A percentile compares a stretch with the other conserved stretches of the same genome.
Evolutionary conservation across 2,797 vertebrate genomes (phyloP).

Genomic region (Gymnopithys bicolor): DNA sequence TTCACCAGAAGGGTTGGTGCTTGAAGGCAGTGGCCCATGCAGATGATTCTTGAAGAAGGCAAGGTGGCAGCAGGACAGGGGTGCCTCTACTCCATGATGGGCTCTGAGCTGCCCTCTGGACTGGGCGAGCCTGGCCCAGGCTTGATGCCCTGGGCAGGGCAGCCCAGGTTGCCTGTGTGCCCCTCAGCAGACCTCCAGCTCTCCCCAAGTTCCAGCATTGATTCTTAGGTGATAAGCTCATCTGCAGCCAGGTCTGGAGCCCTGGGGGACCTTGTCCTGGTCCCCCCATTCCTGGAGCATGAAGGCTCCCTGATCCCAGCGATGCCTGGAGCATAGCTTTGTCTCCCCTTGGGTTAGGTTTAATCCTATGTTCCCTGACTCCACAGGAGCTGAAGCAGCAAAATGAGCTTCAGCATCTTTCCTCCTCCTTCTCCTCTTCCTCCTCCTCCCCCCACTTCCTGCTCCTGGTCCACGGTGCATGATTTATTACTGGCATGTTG

Average conservation of each 20-base stretch:
- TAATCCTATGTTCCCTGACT: background rate
- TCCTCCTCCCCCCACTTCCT: background rate
- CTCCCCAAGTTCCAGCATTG: background rate
- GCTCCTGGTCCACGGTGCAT: background rate
- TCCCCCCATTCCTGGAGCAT: accelerated
- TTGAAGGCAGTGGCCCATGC: accelerated
- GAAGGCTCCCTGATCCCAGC: background rate
- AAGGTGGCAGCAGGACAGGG: background rate
- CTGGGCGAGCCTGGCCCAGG: background rate
- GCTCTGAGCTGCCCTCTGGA: background rate
- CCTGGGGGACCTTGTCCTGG: background rate
- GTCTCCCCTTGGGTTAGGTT: background rate
- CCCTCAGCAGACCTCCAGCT: background rate
- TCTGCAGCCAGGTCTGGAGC: background rate
- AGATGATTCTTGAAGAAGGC: background rate
- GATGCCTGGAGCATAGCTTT: background rate
- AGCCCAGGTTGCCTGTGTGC: background rate
- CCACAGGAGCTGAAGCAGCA: background rate
- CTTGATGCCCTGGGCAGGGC: background rate
- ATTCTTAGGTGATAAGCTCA: accelerated
- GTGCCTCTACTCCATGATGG: background rate
- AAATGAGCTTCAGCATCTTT: background rate
- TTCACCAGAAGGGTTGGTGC: background rate
- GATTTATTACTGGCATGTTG: background rate
- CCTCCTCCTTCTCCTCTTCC: background rate